Conservation (phyloP, 2,797 vertebrate species). For the Meriones psammophilus region DNA sequence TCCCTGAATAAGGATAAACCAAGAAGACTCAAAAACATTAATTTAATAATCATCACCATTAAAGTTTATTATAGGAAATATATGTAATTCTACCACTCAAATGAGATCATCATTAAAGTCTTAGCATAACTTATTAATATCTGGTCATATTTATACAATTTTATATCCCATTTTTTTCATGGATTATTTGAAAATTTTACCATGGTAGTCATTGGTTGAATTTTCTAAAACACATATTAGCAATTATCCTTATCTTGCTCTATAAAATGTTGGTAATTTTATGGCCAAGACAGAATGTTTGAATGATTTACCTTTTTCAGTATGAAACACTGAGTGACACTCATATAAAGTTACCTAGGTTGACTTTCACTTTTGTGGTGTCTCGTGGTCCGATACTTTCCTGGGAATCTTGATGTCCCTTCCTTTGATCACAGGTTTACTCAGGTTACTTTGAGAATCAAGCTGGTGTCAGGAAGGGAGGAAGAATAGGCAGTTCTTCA, state of each 20-base stretch:
- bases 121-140: neutral
- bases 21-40: neutral
- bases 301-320: conserved; percentile 1
- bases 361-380: neutral
- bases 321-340: neutral
- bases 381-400: neutral
- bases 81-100: neutral
- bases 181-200: conserved; percentile 22
- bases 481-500: neutral
- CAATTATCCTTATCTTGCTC: neutral
- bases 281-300: neutral
- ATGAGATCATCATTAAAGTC: neutral
- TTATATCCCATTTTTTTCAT: neutral
- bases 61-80: neutral
- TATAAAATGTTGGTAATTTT: conserved; percentile 3
- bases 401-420: neutral
- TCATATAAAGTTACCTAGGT: too few species aligned
- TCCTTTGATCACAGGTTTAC: neutral
- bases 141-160: neutral
- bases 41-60: neutral
- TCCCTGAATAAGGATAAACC: neutral
- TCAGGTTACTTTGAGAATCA: conserved; percentile 50
- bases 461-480: neutral
- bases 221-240: neutral
- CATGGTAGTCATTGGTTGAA: neutral